Base-by-base conservation (phyloP, 2,888 invertebrate genomes). In the Lithophane socia region DNA sequence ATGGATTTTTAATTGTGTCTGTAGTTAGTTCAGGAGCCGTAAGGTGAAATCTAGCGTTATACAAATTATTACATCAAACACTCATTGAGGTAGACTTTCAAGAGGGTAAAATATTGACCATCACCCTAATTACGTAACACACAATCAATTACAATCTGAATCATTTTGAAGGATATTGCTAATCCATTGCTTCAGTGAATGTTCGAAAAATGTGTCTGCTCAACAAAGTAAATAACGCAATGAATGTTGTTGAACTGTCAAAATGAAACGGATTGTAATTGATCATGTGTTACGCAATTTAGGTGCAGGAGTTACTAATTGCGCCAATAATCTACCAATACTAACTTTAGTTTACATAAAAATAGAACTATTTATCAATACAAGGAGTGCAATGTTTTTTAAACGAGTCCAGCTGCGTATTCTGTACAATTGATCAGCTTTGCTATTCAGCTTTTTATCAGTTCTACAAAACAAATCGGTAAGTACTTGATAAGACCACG, bases 61-160 rank as follows among this genome's bases (percentile, higher is more conserved):
- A 71, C 29, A 82, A 82, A 77, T 66, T 16, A 82, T 86, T 66
- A 74, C 66, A 79, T 74, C 64, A 75, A 79, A 84, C 81, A 83
- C 71, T 42, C 72, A 73, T 75, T 81, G 86, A 83, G 83, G 83
- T 83, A 84, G 84, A 69, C 61, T 84, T 68, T 74, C 47, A 4
- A 72, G 61, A 76, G 68, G 61, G 73, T 68, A 65, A 63, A 49
- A 54, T 73, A 75, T 77, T 61, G 29, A 79, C 72, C 56, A 37
- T 37, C 37, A 5, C 4, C 37, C 37, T 37, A 37, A 37, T 0
- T 37, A 4, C 37, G 37, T 5, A 37, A 37, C 37, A 37, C 37
- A 5, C 5, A 4, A 37, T 37, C 37, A 37, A 37, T 37, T 5
- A 37, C 37, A 37, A 37, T 37, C 37, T 5, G 37, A 37, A 37